Evolutionary conservation across 2,113 vertebrate genomes (phyloP), one percentile per base, ranked within the genome.

Genomic region (Dendropsophus ebraccatus): DNA sequence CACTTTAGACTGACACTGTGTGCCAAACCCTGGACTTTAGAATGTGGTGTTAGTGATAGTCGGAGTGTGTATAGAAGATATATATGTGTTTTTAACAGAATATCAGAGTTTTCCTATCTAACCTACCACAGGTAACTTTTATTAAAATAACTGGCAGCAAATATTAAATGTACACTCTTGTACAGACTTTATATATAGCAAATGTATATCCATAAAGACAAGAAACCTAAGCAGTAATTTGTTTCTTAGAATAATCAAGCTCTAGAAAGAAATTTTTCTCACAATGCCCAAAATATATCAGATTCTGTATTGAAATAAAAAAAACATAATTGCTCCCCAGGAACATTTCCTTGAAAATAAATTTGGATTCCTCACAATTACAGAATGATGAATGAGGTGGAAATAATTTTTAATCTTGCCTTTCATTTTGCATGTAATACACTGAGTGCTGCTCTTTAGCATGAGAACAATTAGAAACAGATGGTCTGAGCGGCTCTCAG

Each of bases 401-500:
- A n/a, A 80, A 47, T 54, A 56, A 78, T 78, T 23, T n/a, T 23
- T 21, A 54, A 4, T 25, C 17, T 56, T 78, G 19, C 30, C 30
- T 41, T 23, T 45, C 37, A 45, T 65, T 60, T 65, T 62, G 17
- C 56, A 81, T 62, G 52, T 28, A 45, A 65, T 62, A 45, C 35
- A 45, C 35, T 62, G 12, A 62, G 58, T 47, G 41, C 56, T 28
- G 35, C 35, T 62, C 32, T 62, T 65, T 30, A 60, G 78, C 17
- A 62, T 65, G n/a, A 19, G 37, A 65, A 65, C 23, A 52, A 82
- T 69, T 82, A 60, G 56, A 47, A 65, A 81, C 35, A 81, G 56
- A 65, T 81, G 56, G 17, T 81, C 35, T 62, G 35, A 58, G 60
- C 12, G 21, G 10, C 35, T 79, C 77, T 37, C 23, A 3, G 78